phyloP scores from a whole-genome alignment of 2,113 vertebrate species.

The Charina bottae region DNA sequence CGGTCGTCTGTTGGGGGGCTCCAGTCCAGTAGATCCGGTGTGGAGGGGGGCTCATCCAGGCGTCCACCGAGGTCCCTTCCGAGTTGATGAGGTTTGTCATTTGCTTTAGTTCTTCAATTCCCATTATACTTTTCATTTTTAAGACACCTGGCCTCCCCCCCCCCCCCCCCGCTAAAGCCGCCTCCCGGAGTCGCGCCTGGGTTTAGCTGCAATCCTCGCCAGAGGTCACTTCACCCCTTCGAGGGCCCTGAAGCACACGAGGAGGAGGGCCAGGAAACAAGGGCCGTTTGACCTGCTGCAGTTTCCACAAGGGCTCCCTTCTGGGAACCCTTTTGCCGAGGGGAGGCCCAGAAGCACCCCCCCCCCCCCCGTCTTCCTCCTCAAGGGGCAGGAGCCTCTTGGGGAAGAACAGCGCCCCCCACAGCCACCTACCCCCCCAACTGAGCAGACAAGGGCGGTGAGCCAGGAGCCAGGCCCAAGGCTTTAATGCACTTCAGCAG shows the following conservation, averaged over 20 bases:
- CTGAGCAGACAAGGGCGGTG: background rate
- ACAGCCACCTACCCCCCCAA: background rate
- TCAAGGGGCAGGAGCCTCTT: background rate
- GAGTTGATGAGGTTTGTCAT: background rate
- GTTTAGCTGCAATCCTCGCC: background rate
- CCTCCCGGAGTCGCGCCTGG: background rate
- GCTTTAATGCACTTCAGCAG: background rate
- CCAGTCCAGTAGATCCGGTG: background rate
- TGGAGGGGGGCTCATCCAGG: background rate
- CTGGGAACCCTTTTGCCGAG: background rate
- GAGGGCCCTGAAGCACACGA: too few relatives aligned
- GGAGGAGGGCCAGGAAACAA: background rate
- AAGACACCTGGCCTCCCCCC: background rate
- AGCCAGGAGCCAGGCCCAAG: background rate
- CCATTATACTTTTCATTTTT: too few relatives aligned
- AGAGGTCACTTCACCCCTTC: background rate
- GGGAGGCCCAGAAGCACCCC: background rate
- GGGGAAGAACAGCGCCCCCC: background rate
- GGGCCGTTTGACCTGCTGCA: background rate
- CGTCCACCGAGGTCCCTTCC: background rate
- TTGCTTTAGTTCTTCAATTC: too few relatives aligned
- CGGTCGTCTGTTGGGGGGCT: background rate
- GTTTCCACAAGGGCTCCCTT: background rate
- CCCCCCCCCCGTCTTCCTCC: background rate
- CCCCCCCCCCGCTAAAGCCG: background rate